These are phyloP conservation scores for Dendrolimus kikuchii DNA, from an alignment of 1,140 invertebrate species.

Conservation along the genomic window DNA sequence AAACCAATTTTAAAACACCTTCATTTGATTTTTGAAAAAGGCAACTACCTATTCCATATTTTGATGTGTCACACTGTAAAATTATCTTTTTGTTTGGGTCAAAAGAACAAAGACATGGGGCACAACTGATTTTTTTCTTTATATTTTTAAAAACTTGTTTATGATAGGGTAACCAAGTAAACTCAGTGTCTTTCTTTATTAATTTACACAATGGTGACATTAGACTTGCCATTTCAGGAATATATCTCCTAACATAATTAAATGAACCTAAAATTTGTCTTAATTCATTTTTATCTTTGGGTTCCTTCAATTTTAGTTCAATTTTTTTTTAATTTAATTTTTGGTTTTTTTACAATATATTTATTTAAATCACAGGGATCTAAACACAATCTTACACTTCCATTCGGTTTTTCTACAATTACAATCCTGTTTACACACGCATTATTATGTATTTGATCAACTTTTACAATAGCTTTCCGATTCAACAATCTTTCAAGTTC, in stretches of 20 bases:
- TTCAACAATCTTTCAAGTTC: conserved; percentile 4
- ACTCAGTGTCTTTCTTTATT: conserved; percentile 10
- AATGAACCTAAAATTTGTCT: conserved; percentile 21
- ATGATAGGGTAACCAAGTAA: conserved; percentile 7
- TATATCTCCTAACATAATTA: conserved; percentile 13
- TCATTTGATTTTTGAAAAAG: too few relatives aligned
- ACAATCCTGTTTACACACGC: conserved; percentile 23
- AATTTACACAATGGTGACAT: conserved; percentile 8
- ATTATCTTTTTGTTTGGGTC: conserved; percentile 16
- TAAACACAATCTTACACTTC: conserved; percentile 20
- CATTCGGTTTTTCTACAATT: conserved; percentile 18
- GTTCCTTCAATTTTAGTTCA: too few relatives aligned
- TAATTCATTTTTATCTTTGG: neutral
- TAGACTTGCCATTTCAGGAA: conserved; percentile 4
- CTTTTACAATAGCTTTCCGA: conserved; percentile 18
- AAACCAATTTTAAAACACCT: conserved; percentile 39
- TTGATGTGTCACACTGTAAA: conserved; percentile 24
- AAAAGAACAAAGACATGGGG: conserved; percentile 22
- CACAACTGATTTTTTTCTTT: conserved; percentile 5
- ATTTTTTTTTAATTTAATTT: too few relatives aligned
- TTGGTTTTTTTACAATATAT: conserved; percentile 11
- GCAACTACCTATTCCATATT: conserved; percentile 41
- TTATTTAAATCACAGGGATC: conserved; percentile 25
- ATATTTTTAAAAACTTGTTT: conserved; percentile 1
- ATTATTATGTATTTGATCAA: conserved; percentile 13